Conservation (phyloP, 2,113 vertebrate species). For the Pteropus alecto region DNA sequence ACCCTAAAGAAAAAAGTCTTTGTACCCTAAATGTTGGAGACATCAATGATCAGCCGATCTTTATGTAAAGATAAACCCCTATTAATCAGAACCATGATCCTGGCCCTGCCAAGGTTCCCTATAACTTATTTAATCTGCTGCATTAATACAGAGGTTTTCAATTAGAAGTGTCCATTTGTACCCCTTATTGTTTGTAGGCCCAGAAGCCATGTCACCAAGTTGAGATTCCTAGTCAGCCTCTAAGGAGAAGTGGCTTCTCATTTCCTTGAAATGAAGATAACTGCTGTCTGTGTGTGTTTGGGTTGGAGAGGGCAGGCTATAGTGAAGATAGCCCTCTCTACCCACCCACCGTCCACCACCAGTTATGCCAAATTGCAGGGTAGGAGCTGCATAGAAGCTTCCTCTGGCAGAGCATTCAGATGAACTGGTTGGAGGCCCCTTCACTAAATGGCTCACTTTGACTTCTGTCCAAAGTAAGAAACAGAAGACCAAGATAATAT, state of each 20-base stretch:
- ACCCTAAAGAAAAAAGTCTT: background rate
- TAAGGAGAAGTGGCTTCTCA: background rate
- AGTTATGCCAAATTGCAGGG: background rate
- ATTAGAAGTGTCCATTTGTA: background rate
- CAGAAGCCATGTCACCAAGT: background rate
- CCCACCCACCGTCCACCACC: background rate
- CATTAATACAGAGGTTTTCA: background rate
- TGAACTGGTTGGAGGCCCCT: background rate
- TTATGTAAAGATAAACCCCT: background rate
- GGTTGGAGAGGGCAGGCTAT: background rate
- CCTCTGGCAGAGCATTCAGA: background rate
- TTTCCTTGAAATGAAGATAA: background rate
- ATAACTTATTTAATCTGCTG: background rate
- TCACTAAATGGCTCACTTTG: background rate
- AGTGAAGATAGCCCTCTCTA: background rate
- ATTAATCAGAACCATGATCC: background rate
- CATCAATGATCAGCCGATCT: background rate
- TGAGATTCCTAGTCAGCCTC: background rate
- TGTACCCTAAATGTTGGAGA: background rate
- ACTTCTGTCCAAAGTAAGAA: constrained; percentile 31
- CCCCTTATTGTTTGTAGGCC: background rate
- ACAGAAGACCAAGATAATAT: background rate
- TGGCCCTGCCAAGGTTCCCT: background rate
- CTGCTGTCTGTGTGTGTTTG: background rate
- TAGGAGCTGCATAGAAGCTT: background rate